Base-by-base conservation (phyloP, 2,797 vertebrate species). In the Ciconia nigra region DNA sequence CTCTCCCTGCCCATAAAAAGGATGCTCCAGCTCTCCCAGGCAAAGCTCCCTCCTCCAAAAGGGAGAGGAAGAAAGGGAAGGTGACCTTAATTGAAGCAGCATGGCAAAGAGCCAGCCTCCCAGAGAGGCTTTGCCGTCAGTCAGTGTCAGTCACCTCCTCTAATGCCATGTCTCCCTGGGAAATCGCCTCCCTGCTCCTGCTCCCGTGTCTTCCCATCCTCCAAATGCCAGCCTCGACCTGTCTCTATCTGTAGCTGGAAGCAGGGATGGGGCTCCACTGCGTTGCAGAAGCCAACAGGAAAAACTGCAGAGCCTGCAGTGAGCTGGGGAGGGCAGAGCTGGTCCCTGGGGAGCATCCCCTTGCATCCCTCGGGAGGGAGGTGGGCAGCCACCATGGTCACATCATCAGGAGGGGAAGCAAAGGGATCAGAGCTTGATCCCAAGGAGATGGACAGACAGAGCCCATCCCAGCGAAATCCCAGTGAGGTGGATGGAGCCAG, bases 381-480 rank as follows among this genome's bases (percentile, higher is more conserved):
- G 22, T 0, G 7, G 39, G 16, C 1, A 3, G 28, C 52, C 54
- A 39, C 37, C 4, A 1, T 26, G 12, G 16, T 59, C 52, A 26
- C 26, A 29, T 13, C 16, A 1, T 37, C 31, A 81, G 51, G 22
- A 89, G 10, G 19, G 13, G 20, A 42, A 22, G 51, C 39, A 85
- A 70, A 65, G 51, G 44, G 10, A 54, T 63, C 29, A 37, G 31
- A 63, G 70, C 28, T 76, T 55, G 21, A 41, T 61, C 47, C 18
- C 47, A 55, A 31, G 17, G 39, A 54, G 35, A 29, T 14, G 25
- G 55, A 47, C 59, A 79, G 37, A 49, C 6, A 31, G 35, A 80
- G 39, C 7, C 44, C 7, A 4, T 47, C 28, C 15, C 74, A 74
- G 55, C 0, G 3, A 88, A 25, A 73, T 41, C 29, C 42, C 29